Evolutionary conservation across 2,797 vertebrate species (phyloP).

Genomic region (Squalus acanthias): DNA sequence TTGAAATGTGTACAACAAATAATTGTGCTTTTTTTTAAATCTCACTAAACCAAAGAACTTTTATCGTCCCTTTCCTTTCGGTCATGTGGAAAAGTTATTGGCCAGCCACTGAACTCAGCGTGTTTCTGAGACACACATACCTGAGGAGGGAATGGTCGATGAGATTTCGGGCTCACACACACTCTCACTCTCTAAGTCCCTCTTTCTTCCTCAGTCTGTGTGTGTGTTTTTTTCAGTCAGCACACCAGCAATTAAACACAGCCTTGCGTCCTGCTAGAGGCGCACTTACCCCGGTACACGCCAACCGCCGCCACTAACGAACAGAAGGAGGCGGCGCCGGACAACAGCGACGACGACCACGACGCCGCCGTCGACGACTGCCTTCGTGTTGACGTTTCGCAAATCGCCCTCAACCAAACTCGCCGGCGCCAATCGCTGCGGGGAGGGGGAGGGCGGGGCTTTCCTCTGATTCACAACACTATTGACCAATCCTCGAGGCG

Average conservation of each 20-base stretch:
- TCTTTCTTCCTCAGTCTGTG: background rate
- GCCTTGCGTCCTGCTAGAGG: background rate
- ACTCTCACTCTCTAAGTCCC: background rate
- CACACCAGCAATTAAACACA: background rate
- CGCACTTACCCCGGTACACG: background rate
- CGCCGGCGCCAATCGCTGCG: background rate
- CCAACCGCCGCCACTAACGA: background rate
- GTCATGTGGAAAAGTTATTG: background rate
- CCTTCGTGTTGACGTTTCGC: slow-evolving; percentile 7
- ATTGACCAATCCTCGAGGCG: background rate
- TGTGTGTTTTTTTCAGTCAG: background rate
- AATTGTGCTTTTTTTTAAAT: background rate
- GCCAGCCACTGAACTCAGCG: background rate
- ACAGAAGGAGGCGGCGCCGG: background rate
- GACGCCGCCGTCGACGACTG: background rate
- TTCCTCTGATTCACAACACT: background rate
- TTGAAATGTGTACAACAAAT: background rate
- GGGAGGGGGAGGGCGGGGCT: background rate
- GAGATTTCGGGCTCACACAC: background rate
- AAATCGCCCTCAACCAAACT: background rate
- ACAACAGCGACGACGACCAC: background rate
- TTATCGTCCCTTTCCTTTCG: background rate
- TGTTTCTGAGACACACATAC: background rate
- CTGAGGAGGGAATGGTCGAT: background rate
- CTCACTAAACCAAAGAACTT: background rate